Percentiles rank a stretch among this genome's conserved stretches.
phyloP scores from a whole-genome alignment of 2,113 vertebrate genomes.

The Amazona vittata region DNA sequence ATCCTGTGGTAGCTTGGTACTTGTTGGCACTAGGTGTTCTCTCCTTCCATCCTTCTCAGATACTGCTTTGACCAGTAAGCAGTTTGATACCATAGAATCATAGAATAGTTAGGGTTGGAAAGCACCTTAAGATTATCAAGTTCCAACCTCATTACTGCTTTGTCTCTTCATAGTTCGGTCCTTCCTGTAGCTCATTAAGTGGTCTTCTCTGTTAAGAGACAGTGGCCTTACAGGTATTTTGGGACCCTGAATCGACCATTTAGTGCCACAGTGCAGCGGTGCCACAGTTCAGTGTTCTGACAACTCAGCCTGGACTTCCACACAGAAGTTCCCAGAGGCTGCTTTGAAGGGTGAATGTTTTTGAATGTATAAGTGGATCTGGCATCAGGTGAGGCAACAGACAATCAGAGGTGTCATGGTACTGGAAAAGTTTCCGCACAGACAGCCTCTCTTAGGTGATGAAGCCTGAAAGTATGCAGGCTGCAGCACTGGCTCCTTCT shows the following conservation, averaged over 20 bases:
- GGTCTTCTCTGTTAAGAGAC: background rate
- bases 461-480: background rate
- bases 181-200: background rate
- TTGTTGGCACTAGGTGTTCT: background rate
- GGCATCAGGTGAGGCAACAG: background rate
- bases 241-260: background rate
- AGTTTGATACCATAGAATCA: background rate
- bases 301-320: background rate
- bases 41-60: background rate
- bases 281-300: background rate
- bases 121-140: too few species aligned
- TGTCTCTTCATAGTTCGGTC: background rate
- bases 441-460: background rate
- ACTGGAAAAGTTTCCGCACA: rapidly evolving
- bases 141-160: background rate
- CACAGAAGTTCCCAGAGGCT: background rate
- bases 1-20: background rate
- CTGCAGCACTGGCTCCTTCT: background rate
- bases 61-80: background rate
- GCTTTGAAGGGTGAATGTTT: background rate
- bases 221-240: background rate
- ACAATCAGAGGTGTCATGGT: background rate
- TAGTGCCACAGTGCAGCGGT: background rate
- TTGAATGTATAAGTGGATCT: background rate
- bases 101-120: too few species aligned